phyloP scores from a whole-genome alignment of 2,888 invertebrate species.

The Drosophila multiciliata region DNA sequence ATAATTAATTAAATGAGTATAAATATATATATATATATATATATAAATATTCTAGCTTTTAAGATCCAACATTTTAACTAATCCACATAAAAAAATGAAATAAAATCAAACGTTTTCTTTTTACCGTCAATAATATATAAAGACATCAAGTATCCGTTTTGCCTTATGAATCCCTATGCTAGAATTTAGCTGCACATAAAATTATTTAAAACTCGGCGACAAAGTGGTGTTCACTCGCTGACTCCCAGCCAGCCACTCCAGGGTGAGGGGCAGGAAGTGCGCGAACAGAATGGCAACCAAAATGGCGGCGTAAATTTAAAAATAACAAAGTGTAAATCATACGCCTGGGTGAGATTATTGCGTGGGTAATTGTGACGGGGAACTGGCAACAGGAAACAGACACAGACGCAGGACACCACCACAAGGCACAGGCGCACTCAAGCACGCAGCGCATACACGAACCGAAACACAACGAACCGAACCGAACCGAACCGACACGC shows the following conservation, averaged over 20 bases:
- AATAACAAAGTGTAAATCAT: constrained; percentile 80
- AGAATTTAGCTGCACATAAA: constrained; percentile 51
- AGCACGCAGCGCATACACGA: constrained; percentile 41
- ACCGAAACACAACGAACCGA: constrained; percentile 9
- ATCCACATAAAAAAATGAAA: background rate
- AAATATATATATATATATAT: background rate
- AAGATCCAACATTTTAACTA: constrained; percentile 20
- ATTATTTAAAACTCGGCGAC: constrained; percentile 39
- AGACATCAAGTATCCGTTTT: constrained; percentile 34
- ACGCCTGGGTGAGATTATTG: constrained; percentile 64
- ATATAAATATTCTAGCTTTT: background rate
- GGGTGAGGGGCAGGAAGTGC: constrained; percentile 35
- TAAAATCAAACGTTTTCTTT: constrained; percentile 9
- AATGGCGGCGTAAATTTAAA: constrained; percentile 73
- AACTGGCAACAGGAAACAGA: constrained; percentile 11
- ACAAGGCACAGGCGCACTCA: constrained; percentile 55
- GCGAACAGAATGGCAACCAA: constrained; percentile 51
- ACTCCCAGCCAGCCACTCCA: background rate
- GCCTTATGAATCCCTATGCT: constrained; percentile 44
- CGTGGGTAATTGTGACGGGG: constrained; percentile 23
- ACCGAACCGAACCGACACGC: constrained; percentile 33
- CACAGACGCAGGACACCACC: constrained; percentile 43
- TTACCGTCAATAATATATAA: constrained; percentile 46
- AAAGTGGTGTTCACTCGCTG: constrained; percentile 10
- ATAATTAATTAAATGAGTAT: background rate